A percentile compares a stretch with the other conserved stretches of the same genome.
Conservation (phyloP, 2,888 invertebrate species). For the Erebia ligea region DNA sequence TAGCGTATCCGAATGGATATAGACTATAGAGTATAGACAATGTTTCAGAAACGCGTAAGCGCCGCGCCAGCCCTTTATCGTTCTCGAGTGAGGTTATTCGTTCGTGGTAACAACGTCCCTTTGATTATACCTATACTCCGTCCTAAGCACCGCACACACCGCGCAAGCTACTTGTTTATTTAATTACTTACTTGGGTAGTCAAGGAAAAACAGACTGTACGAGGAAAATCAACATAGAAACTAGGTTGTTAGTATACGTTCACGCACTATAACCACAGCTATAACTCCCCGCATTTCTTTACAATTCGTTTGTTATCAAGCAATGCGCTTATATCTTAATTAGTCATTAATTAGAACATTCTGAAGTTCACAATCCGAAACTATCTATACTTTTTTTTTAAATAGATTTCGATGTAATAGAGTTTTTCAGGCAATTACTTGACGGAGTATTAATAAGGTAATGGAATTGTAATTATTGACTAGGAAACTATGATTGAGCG, state of each 20-base stretch:
- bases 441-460: conserved; percentile 4
- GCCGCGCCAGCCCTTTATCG: too few relatives aligned
- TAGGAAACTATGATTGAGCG: conserved; percentile 13
- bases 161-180: too few relatives aligned
- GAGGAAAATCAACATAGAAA: neutral
- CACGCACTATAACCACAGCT: too few relatives aligned
- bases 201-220: too few relatives aligned
- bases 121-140: too few relatives aligned
- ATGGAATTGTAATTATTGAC: conserved; percentile 13
- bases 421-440: conserved; percentile 6
- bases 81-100: too few relatives aligned
- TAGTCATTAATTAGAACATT: neutral
- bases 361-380: neutral
- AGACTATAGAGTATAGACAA: too few relatives aligned
- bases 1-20: too few relatives aligned
- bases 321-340: neutral
- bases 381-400: neutral
- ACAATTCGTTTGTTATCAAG: neutral
- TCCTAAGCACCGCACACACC: too few relatives aligned
- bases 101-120: too few relatives aligned
- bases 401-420: neutral
- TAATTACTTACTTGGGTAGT: too few relatives aligned
- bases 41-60: too few relatives aligned
- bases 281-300: neutral
- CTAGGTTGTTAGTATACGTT: neutral